phyloP scores from a whole-genome alignment of 2,113 vertebrate species.

The Cairina moschata region DNA sequence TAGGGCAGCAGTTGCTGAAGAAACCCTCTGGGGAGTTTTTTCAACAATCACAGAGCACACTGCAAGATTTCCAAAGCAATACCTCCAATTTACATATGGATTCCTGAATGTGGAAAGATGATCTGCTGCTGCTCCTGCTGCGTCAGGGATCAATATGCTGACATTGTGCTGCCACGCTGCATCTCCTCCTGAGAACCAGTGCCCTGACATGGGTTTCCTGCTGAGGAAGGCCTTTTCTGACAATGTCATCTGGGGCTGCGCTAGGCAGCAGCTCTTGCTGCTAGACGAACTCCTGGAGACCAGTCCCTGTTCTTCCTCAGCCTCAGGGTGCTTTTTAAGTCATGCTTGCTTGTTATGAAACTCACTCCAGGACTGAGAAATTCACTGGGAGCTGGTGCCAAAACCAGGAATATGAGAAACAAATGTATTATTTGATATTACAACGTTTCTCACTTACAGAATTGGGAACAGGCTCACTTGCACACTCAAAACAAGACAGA shows the following conservation, averaged over 20 bases:
- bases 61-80: background rate
- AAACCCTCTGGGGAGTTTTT: background rate
- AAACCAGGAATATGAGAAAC: background rate
- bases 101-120: background rate
- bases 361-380: background rate
- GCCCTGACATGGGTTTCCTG: background rate
- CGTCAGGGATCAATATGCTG: background rate
- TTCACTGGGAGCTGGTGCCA: background rate
- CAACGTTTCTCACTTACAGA: background rate
- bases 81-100: background rate
- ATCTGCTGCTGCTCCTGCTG: slow-evolving; percentile 12
- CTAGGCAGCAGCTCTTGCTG: background rate
- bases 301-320: background rate
- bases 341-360: background rate
- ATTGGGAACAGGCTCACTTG: background rate
- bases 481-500: background rate
- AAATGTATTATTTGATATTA: background rate
- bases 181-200: background rate
- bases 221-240: background rate
- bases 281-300: background rate
- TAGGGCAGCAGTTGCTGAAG: background rate
- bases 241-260: background rate
- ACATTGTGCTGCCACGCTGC: background rate
- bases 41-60: background rate
- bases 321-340: background rate